Evolutionary conservation across 1,140 invertebrate species (phyloP).

Genomic region (Anastatus disparis): DNA sequence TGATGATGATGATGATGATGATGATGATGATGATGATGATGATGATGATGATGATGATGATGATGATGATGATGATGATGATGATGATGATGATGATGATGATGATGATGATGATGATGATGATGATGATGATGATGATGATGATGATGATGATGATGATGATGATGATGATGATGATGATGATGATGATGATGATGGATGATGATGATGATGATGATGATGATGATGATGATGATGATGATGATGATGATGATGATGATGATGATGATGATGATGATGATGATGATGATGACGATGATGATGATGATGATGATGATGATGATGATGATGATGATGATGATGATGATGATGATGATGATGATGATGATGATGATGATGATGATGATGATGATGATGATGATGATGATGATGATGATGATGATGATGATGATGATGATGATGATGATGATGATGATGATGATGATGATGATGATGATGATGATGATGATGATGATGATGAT

Average conservation of each 20-base stretch:
- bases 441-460: neutral
- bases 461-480: neutral
- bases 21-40: neutral
- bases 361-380: neutral
- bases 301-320: neutral
- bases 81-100: neutral
- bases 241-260: neutral
- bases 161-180: neutral
- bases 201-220: too few species aligned
- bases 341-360: neutral
- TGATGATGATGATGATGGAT: too few species aligned
- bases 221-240: too few species aligned
- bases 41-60: neutral
- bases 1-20: neutral
- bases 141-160: neutral
- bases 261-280: neutral
- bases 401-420: neutral
- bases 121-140: neutral
- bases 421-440: neutral
- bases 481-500: neutral
- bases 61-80: neutral
- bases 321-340: neutral
- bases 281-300: neutral
- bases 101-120: neutral
- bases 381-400: neutral